Evolutionary conservation across 1,140 invertebrate species (phyloP).

Genomic region (Potamilus streckersoni): DNA sequence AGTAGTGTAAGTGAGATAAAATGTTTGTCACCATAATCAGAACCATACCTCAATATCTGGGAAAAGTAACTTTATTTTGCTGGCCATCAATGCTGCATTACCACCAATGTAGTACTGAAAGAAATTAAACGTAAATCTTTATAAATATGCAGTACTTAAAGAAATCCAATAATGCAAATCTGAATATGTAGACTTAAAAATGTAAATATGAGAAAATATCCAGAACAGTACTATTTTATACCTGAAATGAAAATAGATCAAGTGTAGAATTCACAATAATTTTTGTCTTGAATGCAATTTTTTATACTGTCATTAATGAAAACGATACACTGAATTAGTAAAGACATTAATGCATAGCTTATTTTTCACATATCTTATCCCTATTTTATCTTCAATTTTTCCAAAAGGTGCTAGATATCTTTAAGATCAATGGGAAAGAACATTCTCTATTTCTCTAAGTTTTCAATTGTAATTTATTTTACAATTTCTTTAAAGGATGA

Average conservation of each 20-base stretch:
- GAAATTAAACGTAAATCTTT: conserved; percentile 5
- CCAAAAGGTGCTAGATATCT: too few relatives aligned
- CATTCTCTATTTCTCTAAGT: too few relatives aligned
- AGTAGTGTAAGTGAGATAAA: too few relatives aligned
- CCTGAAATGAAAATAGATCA: neutral
- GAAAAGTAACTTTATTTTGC: conserved; percentile 66
- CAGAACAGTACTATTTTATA: neutral
- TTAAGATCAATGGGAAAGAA: too few relatives aligned
- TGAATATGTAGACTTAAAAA: neutral
- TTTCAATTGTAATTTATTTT: too few relatives aligned
- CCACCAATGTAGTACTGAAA: conserved; percentile 69
- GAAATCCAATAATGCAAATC: neutral
- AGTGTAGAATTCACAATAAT: neutral
- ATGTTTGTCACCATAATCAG: too few relatives aligned
- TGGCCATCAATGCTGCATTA: conserved; percentile 71
- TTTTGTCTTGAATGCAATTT: neutral
- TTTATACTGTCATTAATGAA: neutral
- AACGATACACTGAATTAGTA: neutral
- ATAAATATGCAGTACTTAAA: neutral
- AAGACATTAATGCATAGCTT: neutral
- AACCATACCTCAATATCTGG: conserved; percentile 59
- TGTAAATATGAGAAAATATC: conserved; percentile 30
- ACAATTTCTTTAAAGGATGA: too few relatives aligned
- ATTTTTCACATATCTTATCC: too few relatives aligned
- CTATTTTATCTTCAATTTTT: too few relatives aligned